These are phyloP conservation scores for Cataglyphis livida DNA, from an alignment of 2,888 invertebrate genomes.

Conservation along the genomic window DNA sequence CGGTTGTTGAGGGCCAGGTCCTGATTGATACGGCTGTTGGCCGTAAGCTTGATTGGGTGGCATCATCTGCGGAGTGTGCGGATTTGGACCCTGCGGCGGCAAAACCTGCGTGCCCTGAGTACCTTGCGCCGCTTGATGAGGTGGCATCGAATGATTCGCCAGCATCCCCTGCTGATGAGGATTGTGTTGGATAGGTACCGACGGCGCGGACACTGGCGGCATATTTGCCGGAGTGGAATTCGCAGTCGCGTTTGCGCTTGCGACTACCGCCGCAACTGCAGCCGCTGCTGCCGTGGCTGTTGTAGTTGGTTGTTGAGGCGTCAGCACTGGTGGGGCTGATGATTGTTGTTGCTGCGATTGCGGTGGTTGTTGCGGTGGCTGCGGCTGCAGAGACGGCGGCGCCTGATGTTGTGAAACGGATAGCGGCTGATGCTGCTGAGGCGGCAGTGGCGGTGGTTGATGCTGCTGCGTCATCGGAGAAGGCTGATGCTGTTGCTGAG, in stretches of 20 bases:
- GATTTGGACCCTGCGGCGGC: constrained; percentile 81
- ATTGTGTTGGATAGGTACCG: constrained; percentile 78
- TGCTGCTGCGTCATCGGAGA: constrained; percentile 63
- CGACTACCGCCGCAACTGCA: constrained; percentile 76
- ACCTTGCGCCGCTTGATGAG: constrained; percentile 79
- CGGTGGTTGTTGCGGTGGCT: constrained; percentile 44
- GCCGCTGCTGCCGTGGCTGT: constrained; percentile 66
- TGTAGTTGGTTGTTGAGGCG: not conserved
- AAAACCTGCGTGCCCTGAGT: constrained; percentile 73
- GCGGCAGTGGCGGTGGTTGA: constrained; percentile 76
- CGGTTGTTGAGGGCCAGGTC: constrained; percentile 82
- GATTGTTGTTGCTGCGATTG: constrained; percentile 63
- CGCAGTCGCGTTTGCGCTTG: constrained; percentile 79
- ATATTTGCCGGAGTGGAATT: constrained; percentile 73
- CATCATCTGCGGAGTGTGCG: constrained; percentile 81
- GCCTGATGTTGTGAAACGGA: constrained; percentile 55
- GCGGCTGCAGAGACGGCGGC: constrained; percentile 62
- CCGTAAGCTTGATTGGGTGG: constrained; percentile 84
- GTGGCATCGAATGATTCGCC: constrained; percentile 82
- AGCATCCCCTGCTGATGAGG: constrained; percentile 82
- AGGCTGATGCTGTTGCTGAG: constrained; percentile 61
- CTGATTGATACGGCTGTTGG: constrained; percentile 84
- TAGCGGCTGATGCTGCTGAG: constrained; percentile 74
- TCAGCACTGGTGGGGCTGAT: constrained; percentile 50
- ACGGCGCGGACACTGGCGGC: constrained; percentile 75